These are phyloP conservation scores for Hyperopisus bebe DNA, from an alignment of 2,113 vertebrate species.

Conservation along the genomic window DNA sequence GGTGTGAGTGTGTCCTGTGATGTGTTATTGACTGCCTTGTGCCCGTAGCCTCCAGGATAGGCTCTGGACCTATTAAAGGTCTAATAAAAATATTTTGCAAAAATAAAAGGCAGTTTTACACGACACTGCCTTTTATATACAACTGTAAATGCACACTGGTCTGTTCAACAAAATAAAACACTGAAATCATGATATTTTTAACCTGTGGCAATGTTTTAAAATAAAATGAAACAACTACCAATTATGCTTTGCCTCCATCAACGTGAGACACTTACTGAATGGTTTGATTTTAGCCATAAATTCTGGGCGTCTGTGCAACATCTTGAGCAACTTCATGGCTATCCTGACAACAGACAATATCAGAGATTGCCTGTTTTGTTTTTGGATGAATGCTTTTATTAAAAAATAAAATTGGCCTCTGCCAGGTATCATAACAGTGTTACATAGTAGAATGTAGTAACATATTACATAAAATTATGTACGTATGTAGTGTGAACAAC, in stretches of 20 bases:
- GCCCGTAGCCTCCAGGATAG: no score
- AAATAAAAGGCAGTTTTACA: no score
- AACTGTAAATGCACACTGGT: no score
- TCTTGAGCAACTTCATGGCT: neutral
- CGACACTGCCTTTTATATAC: no score
- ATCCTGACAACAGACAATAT: neutral
- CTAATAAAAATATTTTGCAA: no score
- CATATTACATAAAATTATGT: neutral
- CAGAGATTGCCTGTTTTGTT: neutral
- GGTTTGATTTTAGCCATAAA: neutral
- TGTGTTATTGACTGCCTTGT: no score
- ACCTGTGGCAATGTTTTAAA: neutral
- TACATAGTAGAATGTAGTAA: neutral
- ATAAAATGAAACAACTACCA: neutral
- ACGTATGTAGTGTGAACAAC: neutral
- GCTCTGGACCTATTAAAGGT: no score
- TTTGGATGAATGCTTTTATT: neutral
- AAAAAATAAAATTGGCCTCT: neutral
- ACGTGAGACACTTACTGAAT: neutral
- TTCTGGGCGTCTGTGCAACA: neutral
- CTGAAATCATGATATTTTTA: neutral
- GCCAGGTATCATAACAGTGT: neutral
- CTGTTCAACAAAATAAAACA: neutral
- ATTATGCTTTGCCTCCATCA: neutral
- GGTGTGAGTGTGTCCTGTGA: no score